phyloP scores from a whole-genome alignment of 64 coral and sea anemone species.

The Pocillopora verrucosa region DNA sequence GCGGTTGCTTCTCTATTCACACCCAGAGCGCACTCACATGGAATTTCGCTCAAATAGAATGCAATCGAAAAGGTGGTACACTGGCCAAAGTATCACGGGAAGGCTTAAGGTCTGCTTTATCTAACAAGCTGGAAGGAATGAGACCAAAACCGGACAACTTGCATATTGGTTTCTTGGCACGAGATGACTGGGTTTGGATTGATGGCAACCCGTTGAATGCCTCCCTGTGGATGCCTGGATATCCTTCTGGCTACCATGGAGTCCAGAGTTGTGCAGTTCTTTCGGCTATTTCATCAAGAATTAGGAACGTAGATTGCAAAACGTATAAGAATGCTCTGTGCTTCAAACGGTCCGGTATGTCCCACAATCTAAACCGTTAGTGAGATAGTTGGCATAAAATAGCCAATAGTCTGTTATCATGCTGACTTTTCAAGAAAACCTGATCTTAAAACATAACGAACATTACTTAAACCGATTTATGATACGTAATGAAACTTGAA shows the following conservation, averaged over 20 bases:
- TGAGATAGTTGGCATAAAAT: no score
- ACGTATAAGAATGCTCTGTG: background rate
- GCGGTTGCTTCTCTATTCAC: conserved; percentile 4
- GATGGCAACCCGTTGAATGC: background rate
- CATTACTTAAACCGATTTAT: no score
- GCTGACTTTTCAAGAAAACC: no score
- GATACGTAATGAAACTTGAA: no score
- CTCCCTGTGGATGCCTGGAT: background rate
- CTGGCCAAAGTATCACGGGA: conserved; percentile 9
- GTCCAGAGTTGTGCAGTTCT: background rate
- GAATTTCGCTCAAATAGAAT: background rate
- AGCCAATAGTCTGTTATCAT: no score
- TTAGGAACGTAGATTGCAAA: background rate
- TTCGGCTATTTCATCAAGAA: background rate
- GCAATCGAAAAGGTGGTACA: background rate
- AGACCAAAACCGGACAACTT: conserved; percentile 10
- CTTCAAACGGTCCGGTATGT: background rate
- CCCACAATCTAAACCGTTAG: background rate
- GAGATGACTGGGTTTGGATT: background rate
- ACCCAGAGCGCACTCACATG: background rate
- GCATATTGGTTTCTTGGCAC: background rate
- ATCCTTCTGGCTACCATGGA: conserved; percentile 16
- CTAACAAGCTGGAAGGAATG: background rate
- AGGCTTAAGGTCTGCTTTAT: background rate
- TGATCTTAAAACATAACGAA: no score